These are phyloP conservation scores for Nemurella pictetii DNA, from an alignment of 2,888 invertebrate genomes.

Conservation along the genomic window DNA sequence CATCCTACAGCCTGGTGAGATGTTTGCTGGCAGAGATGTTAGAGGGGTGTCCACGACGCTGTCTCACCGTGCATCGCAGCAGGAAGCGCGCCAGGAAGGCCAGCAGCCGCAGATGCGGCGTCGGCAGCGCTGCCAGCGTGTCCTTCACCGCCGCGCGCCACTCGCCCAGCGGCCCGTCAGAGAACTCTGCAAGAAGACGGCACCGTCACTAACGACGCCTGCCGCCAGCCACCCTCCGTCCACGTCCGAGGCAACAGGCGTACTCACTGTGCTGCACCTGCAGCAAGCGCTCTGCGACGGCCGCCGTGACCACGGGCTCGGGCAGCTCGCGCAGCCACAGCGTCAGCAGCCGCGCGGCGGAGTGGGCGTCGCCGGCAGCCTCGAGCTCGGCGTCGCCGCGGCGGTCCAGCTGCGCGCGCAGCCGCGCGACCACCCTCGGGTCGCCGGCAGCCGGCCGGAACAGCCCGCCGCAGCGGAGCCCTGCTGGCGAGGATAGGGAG, in stretches of 20 bases:
- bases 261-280: conserved; percentile 37
- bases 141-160: conserved; percentile 42
- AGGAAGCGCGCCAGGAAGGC: conserved; percentile 53
- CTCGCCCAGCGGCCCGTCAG: conserved; percentile 42
- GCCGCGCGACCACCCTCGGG: conserved; percentile 56
- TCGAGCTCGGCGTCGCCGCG: conserved; percentile 59
- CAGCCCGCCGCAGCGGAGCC: conserved; percentile 54
- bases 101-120: conserved; percentile 50
- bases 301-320: conserved; percentile 56
- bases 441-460: conserved; percentile 61
- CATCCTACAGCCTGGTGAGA: no score
- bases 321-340: conserved; percentile 60
- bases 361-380: conserved; percentile 56
- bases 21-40: no score
- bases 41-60: not conserved
- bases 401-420: conserved; percentile 57
- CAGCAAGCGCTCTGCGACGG: conserved; percentile 50
- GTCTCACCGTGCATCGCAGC: conserved; percentile 47
- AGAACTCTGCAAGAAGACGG: conserved; percentile 31
- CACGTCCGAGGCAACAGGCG: no score
- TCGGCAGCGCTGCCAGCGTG: conserved; percentile 47
- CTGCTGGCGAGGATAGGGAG: no score
- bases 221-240: no score
- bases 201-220: no score
- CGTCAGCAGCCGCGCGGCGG: conserved; percentile 60